Evolutionary conservation across 64 coral and sea anemone genomes (phyloP).

Genomic region (Anthopleura sola): DNA sequence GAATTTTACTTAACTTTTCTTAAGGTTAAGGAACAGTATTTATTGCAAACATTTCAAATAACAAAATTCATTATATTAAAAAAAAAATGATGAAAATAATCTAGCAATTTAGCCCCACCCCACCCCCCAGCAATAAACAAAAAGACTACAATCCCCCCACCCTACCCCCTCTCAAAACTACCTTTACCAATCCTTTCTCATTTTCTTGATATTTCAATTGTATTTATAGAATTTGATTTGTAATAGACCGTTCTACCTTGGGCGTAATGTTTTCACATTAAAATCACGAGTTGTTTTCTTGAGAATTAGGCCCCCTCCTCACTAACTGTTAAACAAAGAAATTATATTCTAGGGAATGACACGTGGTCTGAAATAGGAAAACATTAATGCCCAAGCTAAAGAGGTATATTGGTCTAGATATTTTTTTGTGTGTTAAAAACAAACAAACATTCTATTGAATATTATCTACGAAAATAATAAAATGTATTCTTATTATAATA

Average conservation of each 20-base stretch:
- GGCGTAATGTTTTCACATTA: too few species aligned
- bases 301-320: too few species aligned
- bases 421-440: slow-evolving; percentile 7
- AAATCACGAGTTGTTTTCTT: too few species aligned
- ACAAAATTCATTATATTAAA: too few species aligned
- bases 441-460: not conserved
- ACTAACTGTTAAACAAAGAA: too few species aligned
- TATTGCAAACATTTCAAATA: too few species aligned
- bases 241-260: not conserved
- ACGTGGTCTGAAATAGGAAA: too few species aligned
- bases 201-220: not conserved
- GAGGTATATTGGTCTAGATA: not conserved
- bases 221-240: not conserved
- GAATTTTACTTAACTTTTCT: too few species aligned
- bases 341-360: too few species aligned
- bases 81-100: too few species aligned
- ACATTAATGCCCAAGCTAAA: too few species aligned
- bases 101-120: not conserved
- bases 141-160: not conserved
- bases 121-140: not conserved
- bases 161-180: not conserved
- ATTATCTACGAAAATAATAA: not conserved
- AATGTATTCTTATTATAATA: not conserved
- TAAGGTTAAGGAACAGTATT: too few species aligned
- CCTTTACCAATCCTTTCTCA: not conserved